These are phyloP conservation scores for Pogonomyrmex californicus DNA, from an alignment of 1,140 invertebrate genomes.

Conservation along the genomic window DNA sequence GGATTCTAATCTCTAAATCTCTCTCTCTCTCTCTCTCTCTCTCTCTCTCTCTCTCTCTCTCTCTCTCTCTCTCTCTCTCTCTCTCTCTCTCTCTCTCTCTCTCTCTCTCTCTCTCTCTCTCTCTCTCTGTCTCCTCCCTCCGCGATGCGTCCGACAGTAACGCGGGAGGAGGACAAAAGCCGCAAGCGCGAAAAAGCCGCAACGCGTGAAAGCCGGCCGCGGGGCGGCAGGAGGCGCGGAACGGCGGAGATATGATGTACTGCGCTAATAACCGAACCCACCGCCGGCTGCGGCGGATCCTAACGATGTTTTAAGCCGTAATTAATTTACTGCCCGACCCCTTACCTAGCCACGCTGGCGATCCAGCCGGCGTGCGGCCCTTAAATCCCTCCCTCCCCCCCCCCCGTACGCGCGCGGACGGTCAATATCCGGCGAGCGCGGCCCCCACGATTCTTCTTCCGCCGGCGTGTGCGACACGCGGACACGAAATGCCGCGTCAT, in stretches of 20 bases:
- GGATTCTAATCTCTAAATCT: neutral
- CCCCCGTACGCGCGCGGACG: neutral
- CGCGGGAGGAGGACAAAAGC: constrained; percentile 40
- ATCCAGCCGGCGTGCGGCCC: constrained; percentile 48
- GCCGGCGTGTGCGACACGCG: neutral
- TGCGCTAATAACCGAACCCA: constrained; percentile 83
- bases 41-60: too few relatives aligned
- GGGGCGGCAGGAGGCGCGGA: constrained; percentile 34
- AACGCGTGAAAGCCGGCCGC: constrained; percentile 14
- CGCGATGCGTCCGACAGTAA: neutral
- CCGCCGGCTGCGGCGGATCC: constrained; percentile 73
- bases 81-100: neutral
- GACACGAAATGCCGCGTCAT: constrained; percentile 38
- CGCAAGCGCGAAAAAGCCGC: constrained; percentile 40
- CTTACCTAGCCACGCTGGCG: constrained; percentile 68
- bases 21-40: neutral
- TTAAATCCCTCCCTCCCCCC: constrained; percentile 32
- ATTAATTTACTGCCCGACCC: constrained; percentile 82
- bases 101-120: neutral
- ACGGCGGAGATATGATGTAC: constrained; percentile 79
- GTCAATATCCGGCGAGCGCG: constrained; percentile 38
- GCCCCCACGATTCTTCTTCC: constrained; percentile 17
- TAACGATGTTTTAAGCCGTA: constrained; percentile 85
- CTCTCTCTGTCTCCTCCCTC: neutral
- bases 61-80: neutral